These are phyloP conservation scores for Callopanchax toddi DNA, from an alignment of 2,113 vertebrate species.

Conservation along the genomic window DNA sequence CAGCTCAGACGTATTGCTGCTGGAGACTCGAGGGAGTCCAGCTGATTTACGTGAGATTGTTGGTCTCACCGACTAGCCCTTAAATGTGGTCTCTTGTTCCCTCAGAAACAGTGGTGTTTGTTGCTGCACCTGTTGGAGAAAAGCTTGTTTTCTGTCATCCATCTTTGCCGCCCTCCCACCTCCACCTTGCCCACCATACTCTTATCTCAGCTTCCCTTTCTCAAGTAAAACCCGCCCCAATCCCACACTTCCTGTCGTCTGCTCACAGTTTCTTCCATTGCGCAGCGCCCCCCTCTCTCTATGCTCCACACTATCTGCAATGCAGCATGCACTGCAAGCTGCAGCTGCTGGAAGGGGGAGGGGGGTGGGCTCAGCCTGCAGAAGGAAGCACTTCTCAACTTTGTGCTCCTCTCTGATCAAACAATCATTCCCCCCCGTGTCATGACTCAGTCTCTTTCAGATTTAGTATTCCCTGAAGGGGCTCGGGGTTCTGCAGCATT, in stretches of 20 bases:
- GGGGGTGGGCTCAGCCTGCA: constrained; percentile 44
- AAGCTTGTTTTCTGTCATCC: background rate
- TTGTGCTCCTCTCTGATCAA: constrained; percentile 41
- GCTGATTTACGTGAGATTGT: background rate
- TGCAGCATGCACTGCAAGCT: constrained; percentile 72
- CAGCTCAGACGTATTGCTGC: constrained; percentile 2
- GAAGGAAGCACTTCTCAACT: constrained; percentile 34
- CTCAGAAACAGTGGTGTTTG: background rate
- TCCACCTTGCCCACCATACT: background rate
- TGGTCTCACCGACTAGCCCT: background rate
- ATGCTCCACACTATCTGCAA: constrained; percentile 78
- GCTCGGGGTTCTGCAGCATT: constrained; percentile 52
- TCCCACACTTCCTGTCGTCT: constrained; percentile 13
- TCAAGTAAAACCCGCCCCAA: constrained; percentile 1
- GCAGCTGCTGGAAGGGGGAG: constrained; percentile 29
- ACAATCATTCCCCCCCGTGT: constrained; percentile 32
- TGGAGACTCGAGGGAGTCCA: background rate
- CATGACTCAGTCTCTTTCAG: constrained; percentile 57
- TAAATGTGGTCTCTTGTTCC: background rate
- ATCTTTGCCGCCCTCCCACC: background rate
- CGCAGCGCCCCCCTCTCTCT: constrained; percentile 14
- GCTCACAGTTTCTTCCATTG: constrained; percentile 23
- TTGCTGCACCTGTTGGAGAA: background rate
- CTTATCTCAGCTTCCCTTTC: constrained; percentile 5
- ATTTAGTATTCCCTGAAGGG: constrained; percentile 47